A percentile compares a stretch with the other conserved stretches of the same genome.
Evolutionary conservation across 2,888 invertebrate genomes (phyloP).

Genomic region (Leucania comma): DNA sequence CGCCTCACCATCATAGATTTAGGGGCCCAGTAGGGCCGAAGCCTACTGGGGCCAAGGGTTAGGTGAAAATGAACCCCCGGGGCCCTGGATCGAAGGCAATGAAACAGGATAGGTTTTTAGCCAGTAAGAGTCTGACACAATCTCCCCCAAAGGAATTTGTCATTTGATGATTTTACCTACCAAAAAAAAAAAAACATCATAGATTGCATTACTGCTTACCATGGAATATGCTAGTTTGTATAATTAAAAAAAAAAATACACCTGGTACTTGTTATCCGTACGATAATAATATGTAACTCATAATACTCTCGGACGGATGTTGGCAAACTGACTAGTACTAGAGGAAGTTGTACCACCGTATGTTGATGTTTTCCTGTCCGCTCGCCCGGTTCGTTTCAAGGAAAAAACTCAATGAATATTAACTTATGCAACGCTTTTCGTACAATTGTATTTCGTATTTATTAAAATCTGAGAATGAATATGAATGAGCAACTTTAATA

Average conservation of each 20-base stretch:
- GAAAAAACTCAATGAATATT: slow-evolving; percentile 68
- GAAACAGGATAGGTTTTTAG: too few relatives aligned
- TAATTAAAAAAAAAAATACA: not conserved
- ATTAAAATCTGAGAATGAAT: slow-evolving; percentile 39
- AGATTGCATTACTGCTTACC: too few relatives aligned
- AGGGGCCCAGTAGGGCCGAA: too few relatives aligned
- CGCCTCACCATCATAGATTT: too few relatives aligned
- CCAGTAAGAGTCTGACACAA: too few relatives aligned
- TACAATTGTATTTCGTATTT: slow-evolving; percentile 56
- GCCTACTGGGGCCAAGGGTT: too few relatives aligned
- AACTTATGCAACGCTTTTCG: slow-evolving; percentile 48
- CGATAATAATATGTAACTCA: slow-evolving; percentile 33
- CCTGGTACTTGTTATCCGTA: slow-evolving; percentile 25
- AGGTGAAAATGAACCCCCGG: too few relatives aligned
- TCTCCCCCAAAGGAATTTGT: too few relatives aligned
- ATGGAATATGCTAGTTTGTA: too few relatives aligned
- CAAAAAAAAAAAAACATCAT: too few relatives aligned
- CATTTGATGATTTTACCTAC: too few relatives aligned
- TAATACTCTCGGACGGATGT: slow-evolving; percentile 67
- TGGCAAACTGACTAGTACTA: slow-evolving; percentile 65
- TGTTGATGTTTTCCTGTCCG: slow-evolving; percentile 76
- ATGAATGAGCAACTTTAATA: slow-evolving; percentile 31
- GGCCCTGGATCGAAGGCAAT: too few relatives aligned
- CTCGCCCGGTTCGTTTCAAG: slow-evolving; percentile 64
- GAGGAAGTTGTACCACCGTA: slow-evolving; percentile 72